Base-by-base conservation (phyloP, 2,888 invertebrate species). In the Agonum fuliginosum region DNA sequence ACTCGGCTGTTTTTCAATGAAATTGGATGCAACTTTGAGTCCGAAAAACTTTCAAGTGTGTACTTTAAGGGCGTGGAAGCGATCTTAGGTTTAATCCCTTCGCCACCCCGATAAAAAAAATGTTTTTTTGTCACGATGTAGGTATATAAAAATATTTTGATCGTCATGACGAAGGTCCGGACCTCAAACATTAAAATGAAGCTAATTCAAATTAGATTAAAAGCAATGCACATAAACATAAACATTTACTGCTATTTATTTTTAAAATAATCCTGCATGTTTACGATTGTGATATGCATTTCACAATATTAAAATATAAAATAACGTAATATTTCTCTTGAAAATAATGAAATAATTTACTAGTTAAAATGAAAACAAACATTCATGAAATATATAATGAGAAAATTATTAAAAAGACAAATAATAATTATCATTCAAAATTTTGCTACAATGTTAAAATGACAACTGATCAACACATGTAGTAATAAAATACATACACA, bases 331-430 rank as follows among this genome's bases (percentile, higher is more conserved):
- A 19, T 54, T 22, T 22, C 24, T 37, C 3, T 3, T 2, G 20
- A 8, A 30, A 62, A 62, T 30, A 27, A 30, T 62, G 17, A 62
- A 62, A 30, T 62, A 62, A 58, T 58, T 62, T 14, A 27, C 27
- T 62, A 62, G 8, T 30, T 30, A 30, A 62, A 62, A 62, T 30
- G 30, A 14, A 62, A 62, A 62, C 58, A 62, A 62, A 62, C 30
- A 62, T 17, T 62, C 30, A 30, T 62, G 58, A 62, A 62, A 62
- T 62, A 62, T 62, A 62, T 62, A 62, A 62, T 62, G 58, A 62
- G 58, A 30, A 62, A 62, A 62, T 30, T 62, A 62, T 62, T 30
- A 62, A 62, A 62, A 62, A 62, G 58, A 27, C 30, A 62, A 62
- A 62, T 62, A 62, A 62, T 62, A 62, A 62, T 62, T 30, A 30